These are phyloP conservation scores for Ovis aries DNA, from an alignment of 2,113 vertebrate genomes.

Conservation along the genomic window DNA sequence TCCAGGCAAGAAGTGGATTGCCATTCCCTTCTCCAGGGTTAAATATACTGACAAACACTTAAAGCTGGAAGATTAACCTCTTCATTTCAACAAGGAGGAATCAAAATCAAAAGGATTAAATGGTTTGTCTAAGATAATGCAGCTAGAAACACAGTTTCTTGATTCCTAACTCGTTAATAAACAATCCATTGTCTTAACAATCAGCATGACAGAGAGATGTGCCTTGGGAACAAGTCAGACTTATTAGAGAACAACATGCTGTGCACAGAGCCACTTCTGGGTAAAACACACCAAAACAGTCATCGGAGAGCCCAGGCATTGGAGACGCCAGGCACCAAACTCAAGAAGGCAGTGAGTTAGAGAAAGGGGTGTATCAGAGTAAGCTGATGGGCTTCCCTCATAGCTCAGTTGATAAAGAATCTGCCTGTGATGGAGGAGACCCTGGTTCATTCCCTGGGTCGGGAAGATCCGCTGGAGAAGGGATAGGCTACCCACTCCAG, in stretches of 20 bases:
- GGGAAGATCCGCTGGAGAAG: accelerated
- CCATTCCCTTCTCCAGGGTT: not conserved
- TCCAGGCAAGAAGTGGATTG: not conserved
- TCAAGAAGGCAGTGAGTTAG: not conserved
- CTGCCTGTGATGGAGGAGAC: not conserved
- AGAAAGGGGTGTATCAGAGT: not conserved
- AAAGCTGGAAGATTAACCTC: not conserved
- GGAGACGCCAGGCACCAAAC: not conserved
- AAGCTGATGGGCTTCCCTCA: not conserved
- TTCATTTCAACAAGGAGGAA: not conserved
- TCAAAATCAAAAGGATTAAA: not conserved
- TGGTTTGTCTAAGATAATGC: not conserved
- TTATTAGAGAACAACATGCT: not conserved
- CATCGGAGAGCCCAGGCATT: not conserved
- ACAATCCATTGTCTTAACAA: not conserved
- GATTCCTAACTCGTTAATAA: not conserved
- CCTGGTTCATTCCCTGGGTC: not conserved
- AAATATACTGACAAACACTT: not conserved
- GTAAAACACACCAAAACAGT: not conserved
- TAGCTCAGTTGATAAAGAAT: not conserved
- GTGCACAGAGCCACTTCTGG: not conserved
- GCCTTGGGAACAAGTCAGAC: not conserved
- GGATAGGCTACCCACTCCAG: not conserved
- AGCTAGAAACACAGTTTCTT: not conserved
- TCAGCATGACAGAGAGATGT: not conserved